Conservation (phyloP, 2,113 vertebrate species). For the Trematocara macrostoma region DNA sequence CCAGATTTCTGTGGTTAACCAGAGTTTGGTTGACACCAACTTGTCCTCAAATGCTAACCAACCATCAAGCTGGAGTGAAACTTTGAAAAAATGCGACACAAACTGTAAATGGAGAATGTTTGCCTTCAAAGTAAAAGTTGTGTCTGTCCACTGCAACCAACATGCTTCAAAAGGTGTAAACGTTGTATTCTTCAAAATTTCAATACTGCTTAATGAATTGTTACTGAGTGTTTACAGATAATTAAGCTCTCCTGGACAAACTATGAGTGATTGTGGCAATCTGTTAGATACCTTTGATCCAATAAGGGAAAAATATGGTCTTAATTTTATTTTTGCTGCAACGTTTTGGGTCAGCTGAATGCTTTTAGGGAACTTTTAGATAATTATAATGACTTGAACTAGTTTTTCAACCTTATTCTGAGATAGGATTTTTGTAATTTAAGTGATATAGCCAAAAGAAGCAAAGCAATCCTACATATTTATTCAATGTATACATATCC, state of each 20-base stretch:
- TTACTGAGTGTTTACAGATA: neutral
- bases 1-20: neutral
- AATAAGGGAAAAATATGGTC: neutral
- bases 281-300: neutral
- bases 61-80: neutral
- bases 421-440: neutral
- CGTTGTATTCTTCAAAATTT: neutral
- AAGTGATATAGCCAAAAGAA: neutral
- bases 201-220: neutral
- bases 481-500: neutral
- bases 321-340: neutral
- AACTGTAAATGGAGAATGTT: neutral
- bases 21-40: neutral
- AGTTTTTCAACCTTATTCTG: neutral
- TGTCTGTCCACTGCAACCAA: neutral
- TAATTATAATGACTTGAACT: neutral
- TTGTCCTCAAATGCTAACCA: neutral
- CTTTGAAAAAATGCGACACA: fast-evolving
- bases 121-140: neutral
- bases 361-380: neutral
- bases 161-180: neutral
- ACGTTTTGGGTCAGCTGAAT: neutral
- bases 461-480: neutral
- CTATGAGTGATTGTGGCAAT: neutral
- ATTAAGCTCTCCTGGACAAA: neutral